These are phyloP conservation scores for Aspidapion aeneum DNA, from an alignment of 2,888 invertebrate genomes.

Conservation along the genomic window DNA sequence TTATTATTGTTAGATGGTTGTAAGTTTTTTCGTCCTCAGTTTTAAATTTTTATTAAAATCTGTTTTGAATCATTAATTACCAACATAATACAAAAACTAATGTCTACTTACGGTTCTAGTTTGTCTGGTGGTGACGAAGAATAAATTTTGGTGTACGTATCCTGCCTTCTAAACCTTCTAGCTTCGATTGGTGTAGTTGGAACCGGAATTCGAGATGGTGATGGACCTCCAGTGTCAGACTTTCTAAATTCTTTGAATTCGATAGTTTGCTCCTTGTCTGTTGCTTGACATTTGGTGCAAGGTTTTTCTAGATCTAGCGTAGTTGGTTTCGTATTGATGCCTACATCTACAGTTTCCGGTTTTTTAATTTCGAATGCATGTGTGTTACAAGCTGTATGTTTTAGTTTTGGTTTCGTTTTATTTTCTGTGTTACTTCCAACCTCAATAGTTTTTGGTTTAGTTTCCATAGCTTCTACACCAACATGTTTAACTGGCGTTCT, in stretches of 20 bases:
- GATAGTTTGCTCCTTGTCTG: constrained; percentile 32
- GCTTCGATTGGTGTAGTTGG: constrained; percentile 43
- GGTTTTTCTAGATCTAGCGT: constrained; percentile 14
- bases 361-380: constrained; percentile 4
- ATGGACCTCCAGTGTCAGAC: constrained; percentile 35
- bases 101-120: neutral
- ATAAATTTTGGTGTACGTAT: constrained; percentile 47
- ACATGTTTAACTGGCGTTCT: constrained; percentile 31
- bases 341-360: constrained; percentile 21
- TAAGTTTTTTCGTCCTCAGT: no score
- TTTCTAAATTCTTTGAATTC: constrained; percentile 26
- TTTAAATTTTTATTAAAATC: no score
- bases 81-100: no score
- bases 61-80: no score
- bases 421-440: constrained; percentile 32
- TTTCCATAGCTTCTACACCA: constrained; percentile 35
- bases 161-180: constrained; percentile 45
- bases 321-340: neutral
- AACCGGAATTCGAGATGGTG: constrained; percentile 43
- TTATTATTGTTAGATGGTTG: no score
- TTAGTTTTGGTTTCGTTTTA: neutral
- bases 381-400: neutral
- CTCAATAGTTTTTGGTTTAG: constrained; percentile 27
- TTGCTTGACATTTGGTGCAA: constrained; percentile 37
- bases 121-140: constrained; percentile 28